Conservation (phyloP, 1,140 invertebrate species). For the Cyrtorhinus lividipennis region DNA sequence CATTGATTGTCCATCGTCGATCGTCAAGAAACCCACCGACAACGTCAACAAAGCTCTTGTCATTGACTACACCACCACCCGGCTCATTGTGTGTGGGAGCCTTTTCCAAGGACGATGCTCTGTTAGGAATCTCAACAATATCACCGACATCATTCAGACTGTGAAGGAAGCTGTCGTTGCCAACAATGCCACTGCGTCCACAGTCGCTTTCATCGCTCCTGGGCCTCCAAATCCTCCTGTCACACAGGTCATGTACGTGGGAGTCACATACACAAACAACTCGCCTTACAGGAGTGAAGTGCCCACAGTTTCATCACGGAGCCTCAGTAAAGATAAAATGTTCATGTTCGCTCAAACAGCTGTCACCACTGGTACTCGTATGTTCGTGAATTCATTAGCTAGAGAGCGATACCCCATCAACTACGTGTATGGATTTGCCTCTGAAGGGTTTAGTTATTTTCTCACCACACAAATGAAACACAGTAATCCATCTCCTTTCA, state of each 20-base stretch:
- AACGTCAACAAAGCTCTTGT: slow-evolving; percentile 93
- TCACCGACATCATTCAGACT: slow-evolving; percentile 59
- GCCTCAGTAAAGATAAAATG: slow-evolving; percentile 72
- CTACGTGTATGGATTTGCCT: slow-evolving; percentile 92
- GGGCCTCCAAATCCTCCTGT: slow-evolving; percentile 72
- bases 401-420: slow-evolving; percentile 86
- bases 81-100: slow-evolving; percentile 85
- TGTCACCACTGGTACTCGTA: slow-evolving; percentile 81
- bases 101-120: slow-evolving; percentile 82
- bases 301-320: slow-evolving; percentile 82
- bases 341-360: slow-evolving; percentile 81
- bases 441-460: slow-evolving; percentile 93
- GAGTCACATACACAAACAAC: slow-evolving; percentile 83
- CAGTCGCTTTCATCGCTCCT: slow-evolving; percentile 91
- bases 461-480: slow-evolving; percentile 83
- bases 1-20: slow-evolving; percentile 57
- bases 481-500: slow-evolving; percentile 54
- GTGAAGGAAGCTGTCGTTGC: slow-evolving; percentile 82
- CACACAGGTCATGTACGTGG: slow-evolving; percentile 88
- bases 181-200: slow-evolving; percentile 85
- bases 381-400: slow-evolving; percentile 81
- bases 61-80: slow-evolving; percentile 77
- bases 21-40: slow-evolving; percentile 57
- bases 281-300: slow-evolving; percentile 87
- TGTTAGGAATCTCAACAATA: slow-evolving; percentile 76